Percentiles rank a stretch among this genome's conserved stretches.
phyloP scores from a whole-genome alignment of 2,113 vertebrate species.

The Microcebus lehilahytsara region DNA sequence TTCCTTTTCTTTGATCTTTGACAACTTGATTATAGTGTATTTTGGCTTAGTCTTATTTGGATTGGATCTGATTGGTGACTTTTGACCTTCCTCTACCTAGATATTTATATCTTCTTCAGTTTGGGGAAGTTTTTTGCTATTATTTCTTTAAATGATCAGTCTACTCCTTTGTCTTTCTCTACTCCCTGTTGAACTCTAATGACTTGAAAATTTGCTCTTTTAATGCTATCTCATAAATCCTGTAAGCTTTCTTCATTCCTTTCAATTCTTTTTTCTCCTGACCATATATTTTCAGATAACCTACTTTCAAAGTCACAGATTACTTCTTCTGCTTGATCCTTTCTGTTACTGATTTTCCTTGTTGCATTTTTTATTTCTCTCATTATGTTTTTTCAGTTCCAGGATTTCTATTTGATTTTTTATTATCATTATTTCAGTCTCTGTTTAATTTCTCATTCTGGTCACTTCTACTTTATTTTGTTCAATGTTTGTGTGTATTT shows the following conservation, averaged over 20 bases:
- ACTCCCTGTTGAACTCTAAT: background rate
- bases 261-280: background rate
- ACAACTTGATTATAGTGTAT: no score
- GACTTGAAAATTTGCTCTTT: background rate
- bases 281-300: background rate
- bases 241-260: background rate
- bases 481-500: background rate
- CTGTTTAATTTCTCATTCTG: background rate
- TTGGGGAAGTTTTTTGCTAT: background rate
- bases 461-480: background rate
- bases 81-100: no score
- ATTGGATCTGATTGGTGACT: no score
- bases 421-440: background rate
- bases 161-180: background rate
- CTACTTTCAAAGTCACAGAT: background rate
- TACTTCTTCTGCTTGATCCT: background rate
- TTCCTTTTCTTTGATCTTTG: no score
- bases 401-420: background rate
- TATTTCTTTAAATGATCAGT: background rate
- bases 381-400: background rate
- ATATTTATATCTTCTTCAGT: background rate
- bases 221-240: background rate
- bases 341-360: background rate
- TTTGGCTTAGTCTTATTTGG: no score
- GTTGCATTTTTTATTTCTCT: background rate